Conservation (phyloP, 1,140 invertebrate genomes). For the Caligus rogercresseyi region DNA sequence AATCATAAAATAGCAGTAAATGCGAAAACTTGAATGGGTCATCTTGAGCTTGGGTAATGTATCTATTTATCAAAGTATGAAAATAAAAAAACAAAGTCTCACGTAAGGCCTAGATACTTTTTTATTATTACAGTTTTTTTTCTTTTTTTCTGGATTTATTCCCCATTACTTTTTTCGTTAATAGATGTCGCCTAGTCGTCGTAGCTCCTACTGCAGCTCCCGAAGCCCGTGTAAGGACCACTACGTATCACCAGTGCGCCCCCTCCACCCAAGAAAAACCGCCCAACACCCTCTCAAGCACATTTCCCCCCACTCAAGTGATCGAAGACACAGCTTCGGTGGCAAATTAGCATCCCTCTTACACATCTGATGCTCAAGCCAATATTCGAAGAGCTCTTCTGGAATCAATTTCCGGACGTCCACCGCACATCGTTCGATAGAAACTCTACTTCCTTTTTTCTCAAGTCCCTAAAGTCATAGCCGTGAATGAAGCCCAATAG, state of each 20-base stretch:
- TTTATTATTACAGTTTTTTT: too few species aligned
- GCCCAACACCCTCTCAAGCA: not conserved
- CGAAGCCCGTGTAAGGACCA: not conserved
- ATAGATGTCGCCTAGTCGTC: not conserved
- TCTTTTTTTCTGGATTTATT: too few species aligned
- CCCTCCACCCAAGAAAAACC: not conserved
- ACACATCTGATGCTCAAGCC: not conserved
- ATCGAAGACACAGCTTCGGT: not conserved
- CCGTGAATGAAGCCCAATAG: not conserved
- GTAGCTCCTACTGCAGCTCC: not conserved
- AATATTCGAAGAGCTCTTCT: not conserved
- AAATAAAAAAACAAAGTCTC: too few species aligned
- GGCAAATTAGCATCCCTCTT: not conserved
- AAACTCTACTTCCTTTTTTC: not conserved
- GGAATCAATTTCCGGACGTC: not conserved
- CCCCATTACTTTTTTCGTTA: too few species aligned
- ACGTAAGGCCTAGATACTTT: too few species aligned
- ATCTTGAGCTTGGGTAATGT: too few species aligned
- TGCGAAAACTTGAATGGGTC: too few species aligned
- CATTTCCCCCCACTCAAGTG: not conserved
- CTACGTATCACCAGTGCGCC: not conserved
- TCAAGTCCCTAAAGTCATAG: not conserved
- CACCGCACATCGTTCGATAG: not conserved
- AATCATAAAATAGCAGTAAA: too few species aligned
- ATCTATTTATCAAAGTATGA: too few species aligned